A percentile compares a stretch with the other conserved stretches of the same genome.
phyloP scores from a whole-genome alignment of 1,140 invertebrate species.

The Oryzaephilus surinamensis region DNA sequence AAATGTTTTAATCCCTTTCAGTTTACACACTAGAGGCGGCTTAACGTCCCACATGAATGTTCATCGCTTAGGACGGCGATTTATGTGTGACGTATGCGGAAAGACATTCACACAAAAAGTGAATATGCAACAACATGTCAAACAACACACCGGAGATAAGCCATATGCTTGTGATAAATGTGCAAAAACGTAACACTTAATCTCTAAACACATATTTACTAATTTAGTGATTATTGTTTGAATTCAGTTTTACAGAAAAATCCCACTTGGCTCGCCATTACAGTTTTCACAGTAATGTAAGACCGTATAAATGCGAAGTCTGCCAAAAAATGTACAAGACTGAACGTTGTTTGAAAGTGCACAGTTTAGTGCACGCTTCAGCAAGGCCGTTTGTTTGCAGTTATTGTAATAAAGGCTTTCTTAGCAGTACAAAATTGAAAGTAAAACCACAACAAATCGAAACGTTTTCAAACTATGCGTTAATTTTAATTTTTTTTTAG shows the following conservation, averaged over 20 bases:
- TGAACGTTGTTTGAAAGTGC: constrained; percentile 41
- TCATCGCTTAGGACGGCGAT: constrained; percentile 37
- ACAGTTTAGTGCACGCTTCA: constrained; percentile 38
- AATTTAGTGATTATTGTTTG: constrained; percentile 7
- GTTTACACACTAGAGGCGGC: constrained; percentile 39
- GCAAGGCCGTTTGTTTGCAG: constrained; percentile 38
- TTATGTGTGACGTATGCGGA: constrained; percentile 42
- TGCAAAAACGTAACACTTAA: constrained; percentile 34
- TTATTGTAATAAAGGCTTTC: constrained; percentile 42
- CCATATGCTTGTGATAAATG: constrained; percentile 62
- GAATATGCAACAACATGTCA: constrained; percentile 44
- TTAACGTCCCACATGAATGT: constrained; percentile 42
- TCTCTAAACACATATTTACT: no score
- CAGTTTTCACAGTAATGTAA: constrained; percentile 38
- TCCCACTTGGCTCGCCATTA: constrained; percentile 41
- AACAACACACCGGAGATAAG: constrained; percentile 64
- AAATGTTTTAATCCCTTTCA: constrained; percentile 17
- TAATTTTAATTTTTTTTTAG: constrained; percentile 17
- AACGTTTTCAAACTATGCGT: background rate
- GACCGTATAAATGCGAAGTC: constrained; percentile 34
- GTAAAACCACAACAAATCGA: constrained; percentile 12
- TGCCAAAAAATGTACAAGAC: constrained; percentile 32
- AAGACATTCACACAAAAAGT: constrained; percentile 44
- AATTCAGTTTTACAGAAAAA: constrained; percentile 39
- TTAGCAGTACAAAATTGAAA: constrained; percentile 42